Conservation (phyloP, 2,888 invertebrate species). For the Nowickia ferox region DNA sequence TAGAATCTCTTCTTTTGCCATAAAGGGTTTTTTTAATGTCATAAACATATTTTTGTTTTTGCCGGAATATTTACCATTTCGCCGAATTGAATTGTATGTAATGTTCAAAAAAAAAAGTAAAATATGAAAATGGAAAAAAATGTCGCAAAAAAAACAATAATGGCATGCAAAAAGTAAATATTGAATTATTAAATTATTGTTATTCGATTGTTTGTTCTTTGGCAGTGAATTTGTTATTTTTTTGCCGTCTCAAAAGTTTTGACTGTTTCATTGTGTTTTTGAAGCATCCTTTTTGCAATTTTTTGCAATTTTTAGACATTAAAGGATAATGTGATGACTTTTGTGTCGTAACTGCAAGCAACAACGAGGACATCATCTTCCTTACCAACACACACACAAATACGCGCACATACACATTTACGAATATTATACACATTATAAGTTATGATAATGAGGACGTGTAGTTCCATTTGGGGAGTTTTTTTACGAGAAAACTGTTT, state of each 20-base stretch:
- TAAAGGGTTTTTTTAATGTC: slow-evolving; percentile 62
- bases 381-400: background rate
- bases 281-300: slow-evolving; percentile 48
- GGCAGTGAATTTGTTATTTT: slow-evolving; percentile 45
- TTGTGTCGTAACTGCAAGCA: slow-evolving; percentile 50
- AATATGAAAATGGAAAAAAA: slow-evolving; percentile 47
- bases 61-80: slow-evolving; percentile 42
- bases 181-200: slow-evolving; percentile 72
- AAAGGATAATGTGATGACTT: slow-evolving; percentile 69
- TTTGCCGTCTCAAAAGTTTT: slow-evolving; percentile 45
- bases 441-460: slow-evolving; percentile 70
- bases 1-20: slow-evolving; percentile 38
- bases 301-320: slow-evolving; percentile 60
- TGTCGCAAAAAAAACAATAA: slow-evolving; percentile 57
- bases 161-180: slow-evolving; percentile 69
- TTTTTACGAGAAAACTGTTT: slow-evolving; percentile 67
- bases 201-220: slow-evolving; percentile 69
- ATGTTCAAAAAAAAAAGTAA: slow-evolving; percentile 33
- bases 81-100: slow-evolving; percentile 37
- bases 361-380: slow-evolving; percentile 46
- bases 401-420: background rate
- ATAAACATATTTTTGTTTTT: slow-evolving; percentile 25
- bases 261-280: slow-evolving; percentile 47
- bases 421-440: slow-evolving; percentile 42
- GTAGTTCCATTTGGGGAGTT: slow-evolving; percentile 66